A percentile compares a stretch with the other conserved stretches of the same genome.
phyloP scores from a whole-genome alignment of 2,888 invertebrate genomes.

The Diaphora mendica region DNA sequence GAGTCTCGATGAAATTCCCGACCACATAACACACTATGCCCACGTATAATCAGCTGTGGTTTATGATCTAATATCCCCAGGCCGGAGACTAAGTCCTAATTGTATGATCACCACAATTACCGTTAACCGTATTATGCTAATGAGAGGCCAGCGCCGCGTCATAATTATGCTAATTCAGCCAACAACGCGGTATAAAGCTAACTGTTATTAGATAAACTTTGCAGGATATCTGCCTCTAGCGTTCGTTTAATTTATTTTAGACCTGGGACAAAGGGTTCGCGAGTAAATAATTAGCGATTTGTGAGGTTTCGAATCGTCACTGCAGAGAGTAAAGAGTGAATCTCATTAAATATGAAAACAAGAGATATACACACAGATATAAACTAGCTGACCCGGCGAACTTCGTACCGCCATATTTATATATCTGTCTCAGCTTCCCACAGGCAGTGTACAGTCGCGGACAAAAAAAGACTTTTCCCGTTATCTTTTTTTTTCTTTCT shows the following conservation, averaged over 20 bases:
- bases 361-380: no score
- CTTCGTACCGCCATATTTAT: no score
- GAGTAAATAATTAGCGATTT: neutral
- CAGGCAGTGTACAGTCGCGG: no score
- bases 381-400: no score
- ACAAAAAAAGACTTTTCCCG: no score
- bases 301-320: neutral
- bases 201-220: neutral
- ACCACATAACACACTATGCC: neutral
- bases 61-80: neutral
- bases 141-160: conserved; percentile 18
- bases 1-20: neutral
- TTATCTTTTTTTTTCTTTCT: no score
- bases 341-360: neutral
- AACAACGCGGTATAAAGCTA: conserved; percentile 10
- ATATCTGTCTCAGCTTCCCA: no score
- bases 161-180: conserved; percentile 20
- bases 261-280: neutral
- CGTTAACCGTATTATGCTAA: conserved; percentile 20
- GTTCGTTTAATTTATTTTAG: neutral
- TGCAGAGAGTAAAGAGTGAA: neutral
- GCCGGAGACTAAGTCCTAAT: neutral
- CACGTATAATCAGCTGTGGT: neutral
- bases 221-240: neutral
- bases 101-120: conserved; percentile 9